Evolutionary conservation across 1,140 invertebrate species (phyloP), one percentile per base, ranked within the genome.

Genomic region (Drosophila virilis): DNA sequence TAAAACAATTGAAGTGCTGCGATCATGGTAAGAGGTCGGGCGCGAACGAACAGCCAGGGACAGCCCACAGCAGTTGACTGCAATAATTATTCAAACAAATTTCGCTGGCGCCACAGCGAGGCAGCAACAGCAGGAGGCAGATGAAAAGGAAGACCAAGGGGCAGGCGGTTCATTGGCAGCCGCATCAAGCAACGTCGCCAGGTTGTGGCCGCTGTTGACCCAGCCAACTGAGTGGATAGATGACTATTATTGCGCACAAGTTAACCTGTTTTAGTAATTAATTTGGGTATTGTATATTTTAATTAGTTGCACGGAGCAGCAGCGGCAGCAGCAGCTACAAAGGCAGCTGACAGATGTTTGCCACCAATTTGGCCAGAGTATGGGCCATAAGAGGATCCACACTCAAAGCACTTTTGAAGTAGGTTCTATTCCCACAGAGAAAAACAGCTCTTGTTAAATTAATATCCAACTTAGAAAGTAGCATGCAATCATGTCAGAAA

Each of bases 231-330:
- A 72, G 57, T 81, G 82, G 50, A 78, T 85, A 75, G 70, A 68
- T 72, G 82, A 73, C 79, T 82, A 78, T 89, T 88, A 83, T 77
- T 88, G 83, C 84, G 80, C 84, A 78, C 77, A 88, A 88, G 76
- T 84, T 89, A 88, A 89, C 84, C 84, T 84, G 83, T 89, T 88
- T 88, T 89, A 74, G 84, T 88, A 89, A 88, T 83, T 88, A 88
- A 88, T 88, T 89, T 89, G 79, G 83, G 84, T 79, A 89, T 86
- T 86, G 82, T 86, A 79, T 79, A 84, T 77, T 83, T 86, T 83
- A 86, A 86, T 86, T 86, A 86, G 84, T 89, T 83, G 66, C 71
- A 51, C 15, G 15, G 40, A 55, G 9, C 57, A 69, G 15, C 54
- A 68, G 22, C 48, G 43, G 51, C 42, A 22, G 13, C 61, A 10